Percentiles rank a stretch among this genome's conserved stretches.
phyloP scores from a whole-genome alignment of 2,113 vertebrate species.

The Panthera tigris region DNA sequence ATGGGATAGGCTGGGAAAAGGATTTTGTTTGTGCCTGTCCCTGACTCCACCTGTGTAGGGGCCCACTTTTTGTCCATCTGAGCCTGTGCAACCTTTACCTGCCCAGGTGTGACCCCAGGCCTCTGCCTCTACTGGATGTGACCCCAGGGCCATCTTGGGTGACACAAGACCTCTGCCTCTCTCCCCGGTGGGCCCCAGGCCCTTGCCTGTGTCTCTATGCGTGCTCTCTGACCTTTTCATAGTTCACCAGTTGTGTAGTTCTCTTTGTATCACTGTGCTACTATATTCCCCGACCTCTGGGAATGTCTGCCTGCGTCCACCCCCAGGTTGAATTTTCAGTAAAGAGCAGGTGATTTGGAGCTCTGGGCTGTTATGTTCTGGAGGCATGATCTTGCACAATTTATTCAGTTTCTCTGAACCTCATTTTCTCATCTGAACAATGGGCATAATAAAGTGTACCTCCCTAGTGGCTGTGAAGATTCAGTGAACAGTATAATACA shows the following conservation, averaged over 20 bases:
- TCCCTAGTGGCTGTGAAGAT: background rate
- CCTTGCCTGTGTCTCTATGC: background rate
- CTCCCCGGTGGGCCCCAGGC: background rate
- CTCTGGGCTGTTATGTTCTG: background rate
- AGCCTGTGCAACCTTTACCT: background rate
- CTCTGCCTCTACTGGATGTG: background rate
- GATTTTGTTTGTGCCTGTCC: background rate
- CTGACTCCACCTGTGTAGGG: background rate
- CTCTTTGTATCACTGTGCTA: background rate
- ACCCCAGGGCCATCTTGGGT: background rate
- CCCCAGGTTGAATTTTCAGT: slow-evolving; percentile 17
- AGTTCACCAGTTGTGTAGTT: background rate
- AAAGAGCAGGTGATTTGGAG: slow-evolving; percentile 15
- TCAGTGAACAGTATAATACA: background rate
- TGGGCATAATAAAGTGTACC: background rate
- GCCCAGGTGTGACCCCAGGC: background rate
- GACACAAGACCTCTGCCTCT: background rate
- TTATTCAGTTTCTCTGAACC: slow-evolving; percentile 3
- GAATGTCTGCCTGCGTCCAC: background rate
- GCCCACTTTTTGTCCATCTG: background rate
- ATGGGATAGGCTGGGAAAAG: background rate
- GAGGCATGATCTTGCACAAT: background rate
- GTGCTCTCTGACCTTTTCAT: background rate
- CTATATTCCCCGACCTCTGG: background rate
- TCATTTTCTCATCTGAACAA: slow-evolving; percentile 47